Percentiles rank a stretch among this genome's conserved stretches.
Evolutionary conservation across 2,113 vertebrate species (phyloP).

Genomic region (Ceyx cyanopectus): DNA sequence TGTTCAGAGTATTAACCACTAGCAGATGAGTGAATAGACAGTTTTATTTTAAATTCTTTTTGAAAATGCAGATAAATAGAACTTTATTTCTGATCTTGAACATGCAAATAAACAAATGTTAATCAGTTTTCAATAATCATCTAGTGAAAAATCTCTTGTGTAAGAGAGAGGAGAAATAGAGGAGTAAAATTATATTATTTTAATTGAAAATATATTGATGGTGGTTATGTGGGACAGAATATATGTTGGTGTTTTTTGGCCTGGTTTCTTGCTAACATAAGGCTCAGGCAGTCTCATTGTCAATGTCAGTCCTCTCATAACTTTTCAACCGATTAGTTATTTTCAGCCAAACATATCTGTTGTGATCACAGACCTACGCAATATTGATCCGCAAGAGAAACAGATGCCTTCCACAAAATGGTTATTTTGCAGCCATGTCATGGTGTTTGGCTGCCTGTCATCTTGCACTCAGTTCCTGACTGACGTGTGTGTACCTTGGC

Average conservation of each 20-base stretch:
- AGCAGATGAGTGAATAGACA: not conserved
- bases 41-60: not conserved
- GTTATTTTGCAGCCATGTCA: not conserved
- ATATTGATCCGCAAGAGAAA: not conserved
- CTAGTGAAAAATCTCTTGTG: not conserved
- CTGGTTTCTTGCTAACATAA: conserved; percentile 1
- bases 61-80: not conserved
- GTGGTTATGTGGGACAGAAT: not conserved
- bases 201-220: not conserved
- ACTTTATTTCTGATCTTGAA: not conserved
- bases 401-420: not conserved
- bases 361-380: conserved; percentile 17
- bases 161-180: not conserved
- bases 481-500: not conserved
- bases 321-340: conserved; percentile 1
- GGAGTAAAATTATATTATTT: not conserved
- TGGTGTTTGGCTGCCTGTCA: not conserved
- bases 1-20: conserved; percentile 44
- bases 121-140: not conserved
- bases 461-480: not conserved
- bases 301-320: not conserved
- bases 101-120: not conserved
- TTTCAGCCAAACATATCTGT: conserved; percentile 12
- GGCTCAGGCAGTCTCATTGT: not conserved
- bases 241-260: not conserved